Percentiles rank a stretch among this genome's conserved stretches.
Evolutionary conservation across 2,113 vertebrate species (phyloP).

Genomic region (Serinus canaria): DNA sequence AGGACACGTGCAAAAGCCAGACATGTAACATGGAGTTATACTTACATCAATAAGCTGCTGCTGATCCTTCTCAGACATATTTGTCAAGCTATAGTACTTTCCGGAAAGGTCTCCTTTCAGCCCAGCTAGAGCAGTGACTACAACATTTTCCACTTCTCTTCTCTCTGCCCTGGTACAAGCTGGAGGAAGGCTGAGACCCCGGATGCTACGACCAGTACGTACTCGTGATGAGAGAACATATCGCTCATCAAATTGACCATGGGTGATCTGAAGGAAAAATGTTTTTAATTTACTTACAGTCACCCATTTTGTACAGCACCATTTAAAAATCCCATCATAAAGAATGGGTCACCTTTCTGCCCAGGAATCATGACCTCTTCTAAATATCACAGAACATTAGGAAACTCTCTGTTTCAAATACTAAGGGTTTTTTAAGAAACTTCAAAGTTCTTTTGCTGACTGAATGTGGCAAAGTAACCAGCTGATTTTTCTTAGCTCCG

Average conservation of each 20-base stretch:
- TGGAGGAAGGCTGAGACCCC: conserved; percentile 87
- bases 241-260: conserved; percentile 86
- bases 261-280: conserved; percentile 75
- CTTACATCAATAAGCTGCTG: conserved; percentile 90
- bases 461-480: not conserved
- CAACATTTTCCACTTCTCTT: conserved; percentile 88
- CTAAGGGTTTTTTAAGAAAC: not conserved
- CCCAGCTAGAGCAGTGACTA: conserved; percentile 80
- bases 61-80: conserved; percentile 87
- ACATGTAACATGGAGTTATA: not conserved
- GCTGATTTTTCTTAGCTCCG: not conserved
- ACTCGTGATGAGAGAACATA: conserved; percentile 89
- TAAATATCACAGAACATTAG: not conserved
- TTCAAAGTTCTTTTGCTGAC: not conserved
- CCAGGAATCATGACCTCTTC: not conserved
- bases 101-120: conserved; percentile 86
- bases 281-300: not conserved
- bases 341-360: not conserved
- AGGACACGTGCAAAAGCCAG: not conserved
- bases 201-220: conserved; percentile 88
- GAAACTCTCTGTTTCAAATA: not conserved
- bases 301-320: not conserved
- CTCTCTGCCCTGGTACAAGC: conserved; percentile 87
- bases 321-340: not conserved
- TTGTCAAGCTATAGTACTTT: conserved; percentile 86